phyloP scores from a whole-genome alignment of 1,140 invertebrate genomes.

The Sitophilus oryzae region DNA sequence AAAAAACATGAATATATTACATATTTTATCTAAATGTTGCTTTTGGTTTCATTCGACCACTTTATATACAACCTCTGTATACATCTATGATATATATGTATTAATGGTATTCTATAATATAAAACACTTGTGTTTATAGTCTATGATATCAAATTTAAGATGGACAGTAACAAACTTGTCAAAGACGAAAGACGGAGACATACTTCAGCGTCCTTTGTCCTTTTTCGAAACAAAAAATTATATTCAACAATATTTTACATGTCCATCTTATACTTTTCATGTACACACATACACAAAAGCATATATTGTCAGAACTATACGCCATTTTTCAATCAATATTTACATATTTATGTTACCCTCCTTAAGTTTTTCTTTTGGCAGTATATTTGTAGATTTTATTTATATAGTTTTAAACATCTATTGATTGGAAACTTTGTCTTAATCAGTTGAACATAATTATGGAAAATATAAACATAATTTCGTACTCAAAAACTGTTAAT shows the following conservation, averaged over 20 bases:
- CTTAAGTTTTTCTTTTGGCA: background rate
- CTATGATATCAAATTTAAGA: background rate
- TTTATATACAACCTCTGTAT: background rate
- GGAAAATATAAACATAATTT: too few species aligned
- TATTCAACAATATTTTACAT: too few species aligned
- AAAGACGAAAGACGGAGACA: too few species aligned
- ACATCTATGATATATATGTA: background rate
- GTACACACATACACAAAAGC: background rate
- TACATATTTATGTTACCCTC: background rate
- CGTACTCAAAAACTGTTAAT: too few species aligned
- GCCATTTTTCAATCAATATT: background rate
- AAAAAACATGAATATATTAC: too few species aligned
- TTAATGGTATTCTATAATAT: background rate
- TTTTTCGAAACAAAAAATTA: too few species aligned
- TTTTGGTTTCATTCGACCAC: background rate
- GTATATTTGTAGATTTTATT: background rate
- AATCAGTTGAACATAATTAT: too few species aligned
- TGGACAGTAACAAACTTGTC: background rate
- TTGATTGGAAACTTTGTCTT: too few species aligned
- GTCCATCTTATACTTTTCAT: too few species aligned
- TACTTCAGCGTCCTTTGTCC: too few species aligned
- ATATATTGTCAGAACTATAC: background rate
- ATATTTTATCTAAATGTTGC: too few species aligned
- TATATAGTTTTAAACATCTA: too few species aligned
- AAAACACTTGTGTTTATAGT: background rate